Evolutionary conservation across 2,113 vertebrate species (phyloP).

Genomic region (Mixornis gularis): DNA sequence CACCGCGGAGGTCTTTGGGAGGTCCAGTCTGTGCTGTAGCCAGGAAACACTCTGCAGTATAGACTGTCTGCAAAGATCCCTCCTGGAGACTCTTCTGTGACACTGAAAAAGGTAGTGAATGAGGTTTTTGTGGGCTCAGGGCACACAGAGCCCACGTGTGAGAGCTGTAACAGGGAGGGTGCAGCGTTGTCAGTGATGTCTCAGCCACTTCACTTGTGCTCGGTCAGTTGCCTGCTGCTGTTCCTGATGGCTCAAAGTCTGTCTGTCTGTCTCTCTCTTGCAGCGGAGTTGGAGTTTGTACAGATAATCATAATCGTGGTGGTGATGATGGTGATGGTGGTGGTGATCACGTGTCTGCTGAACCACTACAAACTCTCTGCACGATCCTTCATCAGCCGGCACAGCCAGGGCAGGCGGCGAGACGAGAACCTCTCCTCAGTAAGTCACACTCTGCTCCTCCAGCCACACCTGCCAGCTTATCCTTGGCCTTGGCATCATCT

Average conservation of each 20-base stretch:
- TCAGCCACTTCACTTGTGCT: background rate
- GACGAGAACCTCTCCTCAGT: constrained; percentile 87
- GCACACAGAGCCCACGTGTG: background rate
- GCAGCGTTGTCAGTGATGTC: background rate
- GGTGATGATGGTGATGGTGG: constrained; percentile 98
- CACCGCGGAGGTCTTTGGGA: background rate
- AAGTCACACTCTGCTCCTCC: constrained; percentile 52
- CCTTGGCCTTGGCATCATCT: background rate
- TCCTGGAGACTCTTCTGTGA: background rate
- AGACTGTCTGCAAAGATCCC: background rate
- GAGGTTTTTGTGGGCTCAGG: background rate
- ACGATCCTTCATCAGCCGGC: constrained; percentile 85
- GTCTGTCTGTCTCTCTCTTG: constrained; percentile 20
- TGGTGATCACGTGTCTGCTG: constrained; percentile 93
- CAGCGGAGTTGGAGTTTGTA: constrained; percentile 96
- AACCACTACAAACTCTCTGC: constrained; percentile 95
- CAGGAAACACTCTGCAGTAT: background rate
- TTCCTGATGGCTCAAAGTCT: background rate
- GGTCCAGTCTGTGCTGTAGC: background rate
- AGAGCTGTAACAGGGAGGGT: background rate
- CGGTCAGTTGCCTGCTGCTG: background rate
- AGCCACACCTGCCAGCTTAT: accelerated
- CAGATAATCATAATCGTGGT: constrained; percentile 96
- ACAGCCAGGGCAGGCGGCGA: constrained; percentile 78
- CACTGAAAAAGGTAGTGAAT: background rate